A percentile compares a stretch with the other conserved stretches of the same genome.
phyloP scores from a whole-genome alignment of 2,888 invertebrate species.

The Lasioglossum marginatum region DNA sequence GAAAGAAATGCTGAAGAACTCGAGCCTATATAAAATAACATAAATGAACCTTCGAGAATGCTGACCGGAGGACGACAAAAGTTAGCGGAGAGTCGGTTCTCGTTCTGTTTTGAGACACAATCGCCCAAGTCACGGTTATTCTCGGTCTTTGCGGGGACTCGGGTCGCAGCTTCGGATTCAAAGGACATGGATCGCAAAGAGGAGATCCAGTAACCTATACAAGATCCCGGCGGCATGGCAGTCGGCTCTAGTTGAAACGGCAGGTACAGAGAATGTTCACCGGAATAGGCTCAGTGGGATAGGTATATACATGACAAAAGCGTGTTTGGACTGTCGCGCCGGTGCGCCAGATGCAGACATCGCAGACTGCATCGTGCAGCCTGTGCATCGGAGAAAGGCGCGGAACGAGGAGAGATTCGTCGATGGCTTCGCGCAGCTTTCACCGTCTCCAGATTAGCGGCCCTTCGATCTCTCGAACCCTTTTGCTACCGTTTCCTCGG shows the following conservation, averaged over 20 bases:
- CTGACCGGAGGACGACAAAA: not conserved
- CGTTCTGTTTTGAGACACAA: not conserved
- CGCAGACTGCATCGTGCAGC: slow-evolving; percentile 39
- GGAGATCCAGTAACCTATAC: slow-evolving; percentile 11
- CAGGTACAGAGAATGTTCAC: not conserved
- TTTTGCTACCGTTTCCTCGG: not conserved
- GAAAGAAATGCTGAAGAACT: not conserved
- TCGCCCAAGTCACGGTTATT: slow-evolving; percentile 2
- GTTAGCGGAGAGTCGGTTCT: not conserved
- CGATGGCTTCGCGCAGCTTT: slow-evolving; percentile 70
- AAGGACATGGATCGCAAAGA: not conserved
- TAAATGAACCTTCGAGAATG: not conserved
- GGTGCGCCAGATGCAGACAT: slow-evolving; percentile 75
- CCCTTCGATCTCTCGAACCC: slow-evolving; percentile 46
- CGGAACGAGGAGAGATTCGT: slow-evolving; percentile 59
- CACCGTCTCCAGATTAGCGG: slow-evolving; percentile 74
- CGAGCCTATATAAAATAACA: not conserved
- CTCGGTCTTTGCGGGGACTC: not conserved
- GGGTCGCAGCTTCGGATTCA: not conserved
- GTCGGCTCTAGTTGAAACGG: not conserved
- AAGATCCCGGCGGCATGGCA: not conserved
- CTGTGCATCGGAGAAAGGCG: slow-evolving; percentile 44
- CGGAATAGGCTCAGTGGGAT: slow-evolving; percentile 57
- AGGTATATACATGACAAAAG: slow-evolving; percentile 74
- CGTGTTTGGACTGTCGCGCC: slow-evolving; percentile 78